Conservation (phyloP, 1,140 invertebrate species). For the Berghia stephanieae region DNA sequence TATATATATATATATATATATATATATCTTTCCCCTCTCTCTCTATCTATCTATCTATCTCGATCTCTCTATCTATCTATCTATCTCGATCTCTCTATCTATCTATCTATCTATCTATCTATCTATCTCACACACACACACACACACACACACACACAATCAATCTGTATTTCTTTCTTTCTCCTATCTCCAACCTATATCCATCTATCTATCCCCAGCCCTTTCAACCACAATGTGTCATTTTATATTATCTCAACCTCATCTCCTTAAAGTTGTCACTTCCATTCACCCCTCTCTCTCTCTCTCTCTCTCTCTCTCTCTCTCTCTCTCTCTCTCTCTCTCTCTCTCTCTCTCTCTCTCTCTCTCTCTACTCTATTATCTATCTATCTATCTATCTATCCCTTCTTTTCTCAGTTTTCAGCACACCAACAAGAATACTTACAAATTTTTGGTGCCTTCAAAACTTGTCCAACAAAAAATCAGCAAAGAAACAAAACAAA, state of each 20-base stretch:
- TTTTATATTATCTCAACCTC: neutral
- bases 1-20: too few relatives aligned
- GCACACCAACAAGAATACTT: too few relatives aligned
- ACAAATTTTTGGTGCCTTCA: too few relatives aligned
- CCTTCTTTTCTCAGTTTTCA: neutral
- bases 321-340: neutral
- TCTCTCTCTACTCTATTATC: neutral
- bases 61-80: too few relatives aligned
- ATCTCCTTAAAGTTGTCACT: neutral
- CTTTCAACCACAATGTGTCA: neutral
- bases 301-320: neutral
- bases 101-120: too few relatives aligned
- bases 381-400: neutral
- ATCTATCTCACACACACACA: too few relatives aligned
- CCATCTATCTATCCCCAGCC: too few relatives aligned
- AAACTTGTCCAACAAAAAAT: too few relatives aligned
- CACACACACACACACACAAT: neutral
- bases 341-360: neutral
- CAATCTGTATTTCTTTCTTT: neutral
- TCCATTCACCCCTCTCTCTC: neutral
- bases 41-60: too few relatives aligned
- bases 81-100: too few relatives aligned
- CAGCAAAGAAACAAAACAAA: too few relatives aligned
- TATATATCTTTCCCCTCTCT: too few relatives aligned
- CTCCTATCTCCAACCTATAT: neutral